Percentiles rank a stretch among this genome's conserved stretches.
These are phyloP conservation scores for Glaucomys volans DNA, from an alignment of 2,113 vertebrate species.

Conservation along the genomic window DNA sequence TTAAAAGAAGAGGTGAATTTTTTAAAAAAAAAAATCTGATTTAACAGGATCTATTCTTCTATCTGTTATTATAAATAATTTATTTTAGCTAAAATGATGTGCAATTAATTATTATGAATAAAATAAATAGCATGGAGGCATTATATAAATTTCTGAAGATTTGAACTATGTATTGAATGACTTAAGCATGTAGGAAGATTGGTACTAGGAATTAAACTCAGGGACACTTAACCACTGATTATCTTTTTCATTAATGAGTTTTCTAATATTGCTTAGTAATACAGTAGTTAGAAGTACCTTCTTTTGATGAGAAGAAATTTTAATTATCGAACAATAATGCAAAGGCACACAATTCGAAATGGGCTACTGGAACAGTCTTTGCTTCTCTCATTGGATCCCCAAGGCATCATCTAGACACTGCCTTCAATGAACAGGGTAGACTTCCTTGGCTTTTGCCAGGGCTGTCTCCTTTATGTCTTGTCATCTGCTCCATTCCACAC, in stretches of 20 bases:
- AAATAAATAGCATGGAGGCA: background rate
- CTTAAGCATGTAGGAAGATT: background rate
- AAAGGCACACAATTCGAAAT: background rate
- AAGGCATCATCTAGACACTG: background rate
- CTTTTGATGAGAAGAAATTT: background rate
- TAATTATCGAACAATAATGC: background rate
- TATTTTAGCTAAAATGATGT: background rate
- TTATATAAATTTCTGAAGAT: background rate
- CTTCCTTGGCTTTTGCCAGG: background rate
- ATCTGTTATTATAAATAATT: background rate
- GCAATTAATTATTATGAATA: conserved; percentile 27
- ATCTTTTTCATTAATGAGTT: background rate
- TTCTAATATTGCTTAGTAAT: conserved; percentile 13
- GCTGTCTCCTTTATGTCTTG: background rate
- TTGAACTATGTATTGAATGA: conserved; percentile 31
- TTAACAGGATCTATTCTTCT: background rate
- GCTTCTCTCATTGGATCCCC: background rate
- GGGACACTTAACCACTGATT: too few species aligned
- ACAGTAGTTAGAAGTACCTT: background rate
- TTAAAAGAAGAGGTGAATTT: background rate
- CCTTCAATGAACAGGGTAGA: background rate
- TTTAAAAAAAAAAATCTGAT: background rate
- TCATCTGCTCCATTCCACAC: background rate
- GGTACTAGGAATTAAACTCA: too few species aligned
- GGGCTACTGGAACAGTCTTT: background rate